Evolutionary conservation across 2,888 invertebrate genomes (phyloP).

Genomic region (Panorpa germanica): DNA sequence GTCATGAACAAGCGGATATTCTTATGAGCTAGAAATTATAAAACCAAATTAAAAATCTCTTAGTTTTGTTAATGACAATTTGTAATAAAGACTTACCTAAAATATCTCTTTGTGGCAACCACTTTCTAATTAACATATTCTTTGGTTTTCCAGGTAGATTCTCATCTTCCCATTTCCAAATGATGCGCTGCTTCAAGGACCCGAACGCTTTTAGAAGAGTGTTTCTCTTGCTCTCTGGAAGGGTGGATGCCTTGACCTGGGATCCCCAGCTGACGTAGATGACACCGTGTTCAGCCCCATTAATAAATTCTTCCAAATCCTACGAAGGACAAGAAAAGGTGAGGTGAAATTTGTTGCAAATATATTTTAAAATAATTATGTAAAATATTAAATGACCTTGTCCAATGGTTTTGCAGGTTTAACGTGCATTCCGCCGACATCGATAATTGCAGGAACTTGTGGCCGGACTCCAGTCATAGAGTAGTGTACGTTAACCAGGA

Average conservation of each 20-base stretch:
- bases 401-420: too few species aligned
- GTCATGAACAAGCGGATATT: slow-evolving; percentile 46
- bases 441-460: too few species aligned
- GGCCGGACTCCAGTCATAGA: too few species aligned
- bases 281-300: slow-evolving; percentile 38
- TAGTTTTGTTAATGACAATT: too few species aligned
- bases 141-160: slow-evolving; percentile 32
- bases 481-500: too few species aligned
- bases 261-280: slow-evolving; percentile 55
- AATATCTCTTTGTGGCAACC: slow-evolving; percentile 56
- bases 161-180: slow-evolving; percentile 56
- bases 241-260: slow-evolving; percentile 37
- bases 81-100: slow-evolving; percentile 52
- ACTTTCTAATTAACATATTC: slow-evolving; percentile 42
- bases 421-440: too few species aligned
- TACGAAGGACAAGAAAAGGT: slow-evolving; percentile 18
- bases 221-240: slow-evolving; percentile 32
- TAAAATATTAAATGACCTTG: too few species aligned
- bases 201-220: slow-evolving; percentile 35
- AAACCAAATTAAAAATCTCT: too few species aligned
- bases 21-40: slow-evolving; percentile 39
- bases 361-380: too few species aligned
- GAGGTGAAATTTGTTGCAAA: too few species aligned
- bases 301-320: slow-evolving; percentile 36
- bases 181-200: slow-evolving; percentile 34